Conservation (phyloP, 2,797 vertebrate species). For the Oreochromis grahami region DNA sequence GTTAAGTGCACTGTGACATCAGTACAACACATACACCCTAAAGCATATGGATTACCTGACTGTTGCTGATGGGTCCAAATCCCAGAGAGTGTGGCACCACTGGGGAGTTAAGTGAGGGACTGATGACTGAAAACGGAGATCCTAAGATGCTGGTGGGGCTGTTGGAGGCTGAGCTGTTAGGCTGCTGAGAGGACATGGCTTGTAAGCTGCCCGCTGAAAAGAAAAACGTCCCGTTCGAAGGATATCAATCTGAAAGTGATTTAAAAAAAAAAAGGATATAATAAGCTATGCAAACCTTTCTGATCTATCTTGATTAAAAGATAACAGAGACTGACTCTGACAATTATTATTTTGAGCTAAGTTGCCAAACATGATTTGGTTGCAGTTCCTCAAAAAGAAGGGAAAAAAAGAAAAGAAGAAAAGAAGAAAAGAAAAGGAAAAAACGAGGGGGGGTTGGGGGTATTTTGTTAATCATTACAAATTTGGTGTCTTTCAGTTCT, state of each 20-base stretch:
- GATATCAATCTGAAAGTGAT: conserved; percentile 68
- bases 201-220: conserved; percentile 43
- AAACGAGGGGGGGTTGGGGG: no score
- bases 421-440: no score
- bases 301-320: neutral
- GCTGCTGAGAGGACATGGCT: conserved; percentile 73
- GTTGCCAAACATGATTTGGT: neutral
- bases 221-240: conserved; percentile 68
- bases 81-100: conserved; percentile 82
- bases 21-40: neutral
- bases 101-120: conserved; percentile 84
- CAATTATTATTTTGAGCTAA: neutral
- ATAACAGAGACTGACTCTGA: neutral
- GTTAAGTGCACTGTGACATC: neutral
- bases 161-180: conserved; percentile 76
- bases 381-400: neutral
- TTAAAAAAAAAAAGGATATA: neutral
- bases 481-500: neutral
- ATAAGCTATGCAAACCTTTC: neutral
- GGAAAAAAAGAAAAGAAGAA: no score
- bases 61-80: conserved; percentile 87
- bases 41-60: conserved; percentile 74
- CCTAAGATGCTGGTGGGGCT: conserved; percentile 81
- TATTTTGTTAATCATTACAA: neutral
- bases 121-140: conserved; percentile 89